These are phyloP conservation scores for Lerista edwardsae DNA, from an alignment of 2,797 vertebrate species.

Conservation along the genomic window DNA sequence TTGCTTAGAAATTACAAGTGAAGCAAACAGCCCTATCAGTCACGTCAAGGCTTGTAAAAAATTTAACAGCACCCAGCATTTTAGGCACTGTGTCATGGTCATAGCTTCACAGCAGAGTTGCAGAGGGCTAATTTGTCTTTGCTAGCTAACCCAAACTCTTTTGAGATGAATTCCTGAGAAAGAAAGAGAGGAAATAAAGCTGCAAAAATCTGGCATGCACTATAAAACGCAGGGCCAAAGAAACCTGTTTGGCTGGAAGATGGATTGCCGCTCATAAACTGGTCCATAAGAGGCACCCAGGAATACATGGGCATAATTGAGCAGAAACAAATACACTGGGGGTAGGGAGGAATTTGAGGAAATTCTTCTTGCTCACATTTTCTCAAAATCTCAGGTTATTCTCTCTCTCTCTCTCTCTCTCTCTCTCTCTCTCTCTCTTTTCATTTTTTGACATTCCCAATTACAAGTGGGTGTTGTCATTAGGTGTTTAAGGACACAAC, in stretches of 20 bases:
- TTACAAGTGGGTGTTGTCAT: not conserved
- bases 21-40: conserved; percentile 18
- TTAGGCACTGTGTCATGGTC: conserved; percentile 47
- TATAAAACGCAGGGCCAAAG: not conserved
- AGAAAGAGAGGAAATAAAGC: not conserved
- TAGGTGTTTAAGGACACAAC: no score
- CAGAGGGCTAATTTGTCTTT: conserved; percentile 37
- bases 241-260: not conserved
- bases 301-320: not conserved
- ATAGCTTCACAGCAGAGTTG: conserved; percentile 42
- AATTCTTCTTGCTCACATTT: not conserved
- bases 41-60: conserved; percentile 31
- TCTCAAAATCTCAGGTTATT: not conserved
- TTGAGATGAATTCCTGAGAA: not conserved
- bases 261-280: not conserved
- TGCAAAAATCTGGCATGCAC: not conserved
- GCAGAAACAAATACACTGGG: not conserved
- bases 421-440: no score
- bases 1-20: conserved; percentile 34
- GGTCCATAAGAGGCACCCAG: not conserved
- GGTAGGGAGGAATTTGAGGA: not conserved
- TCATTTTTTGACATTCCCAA: no score
- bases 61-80: conserved; percentile 39
- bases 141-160: conserved; percentile 20
- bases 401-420: not conserved